Conservation (phyloP, 2,888 invertebrate species). For the Hirudinaria manillensis region DNA sequence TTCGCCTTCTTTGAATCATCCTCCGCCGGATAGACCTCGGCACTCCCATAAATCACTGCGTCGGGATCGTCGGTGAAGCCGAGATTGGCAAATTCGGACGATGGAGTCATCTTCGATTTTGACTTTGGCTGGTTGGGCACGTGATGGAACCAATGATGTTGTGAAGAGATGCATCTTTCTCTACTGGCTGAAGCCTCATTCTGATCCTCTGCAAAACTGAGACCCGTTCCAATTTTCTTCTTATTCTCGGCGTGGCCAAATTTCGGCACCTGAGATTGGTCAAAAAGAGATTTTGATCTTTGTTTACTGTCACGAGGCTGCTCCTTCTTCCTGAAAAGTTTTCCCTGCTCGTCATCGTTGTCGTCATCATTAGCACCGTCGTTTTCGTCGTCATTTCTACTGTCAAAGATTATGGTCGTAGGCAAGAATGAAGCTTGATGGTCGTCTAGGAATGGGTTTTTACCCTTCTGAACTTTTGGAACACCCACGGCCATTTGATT, state of each 20-base stretch:
- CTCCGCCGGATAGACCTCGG: not conserved
- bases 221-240: conserved; percentile 11
- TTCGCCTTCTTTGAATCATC: not conserved
- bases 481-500: not conserved
- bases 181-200: not conserved
- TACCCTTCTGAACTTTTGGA: not conserved
- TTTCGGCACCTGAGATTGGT: conserved; percentile 20
- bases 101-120: conserved; percentile 4
- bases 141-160: conserved; percentile 18
- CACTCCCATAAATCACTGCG: not conserved
- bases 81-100: conserved; percentile 32
- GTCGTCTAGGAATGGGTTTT: not conserved
- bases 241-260: not conserved
- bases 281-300: conserved; percentile 28
- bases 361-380: conserved; percentile 23
- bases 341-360: conserved; percentile 20
- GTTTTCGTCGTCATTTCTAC: conserved; percentile 9
- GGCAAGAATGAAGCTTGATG: not conserved
- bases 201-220: conserved; percentile 20
- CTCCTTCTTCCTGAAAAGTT: conserved; percentile 17
- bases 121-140: not conserved
- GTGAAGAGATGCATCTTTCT: not conserved
- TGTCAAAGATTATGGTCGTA: not conserved
- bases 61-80: conserved; percentile 35
- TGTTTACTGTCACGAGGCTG: not conserved